Evolutionary conservation across 2,113 vertebrate genomes (phyloP), one percentile per base, ranked within the genome.

Genomic region (Pycnonotus jocosus): DNA sequence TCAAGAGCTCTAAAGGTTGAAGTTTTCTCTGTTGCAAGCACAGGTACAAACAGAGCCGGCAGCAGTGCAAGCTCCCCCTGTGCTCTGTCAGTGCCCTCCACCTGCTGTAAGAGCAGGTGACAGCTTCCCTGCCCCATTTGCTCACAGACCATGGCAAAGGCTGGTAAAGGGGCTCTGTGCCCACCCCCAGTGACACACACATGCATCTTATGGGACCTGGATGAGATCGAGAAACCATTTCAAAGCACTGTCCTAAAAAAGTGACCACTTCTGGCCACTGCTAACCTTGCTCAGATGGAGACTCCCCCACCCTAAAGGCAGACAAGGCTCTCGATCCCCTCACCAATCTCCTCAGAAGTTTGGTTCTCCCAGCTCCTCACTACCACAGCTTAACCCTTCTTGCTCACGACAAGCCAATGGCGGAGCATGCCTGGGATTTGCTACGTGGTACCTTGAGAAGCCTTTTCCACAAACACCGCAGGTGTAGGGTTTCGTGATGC

Each of bases 401-500:
- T 60, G 90, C 83, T 91, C 83, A 64, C 15, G 78, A 93, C 81
- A 96, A 96, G 95, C 93, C 96, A 95, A 81, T 4, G 93, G 90
- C 28, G 86, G 92, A 92, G 96, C 95, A 94, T 54, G 96, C 95
- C 97, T 94, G 96, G 97, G 95, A 91, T 96, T 96, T 96, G 95
- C 96, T 88, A 92, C 64, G 71, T 45, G 97, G 97, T 98, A 99
- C 99, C 99, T 99, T 90, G 99, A 99, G 98, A 99, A 99, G 95
- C 99, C 99, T 98, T 99, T 99, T 93, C 99, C 99, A 98, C 99
- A 99, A 95, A 99, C 99, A 86, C 99, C 99, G 97, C 99, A 99
- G 97, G 99, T 99, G 97, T 99, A 99, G 33, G 99, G 99, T 98
- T 99, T 99, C 96, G 99, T 99, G 96, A 99, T 99, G 78, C 99